Percentiles rank a stretch among this genome's conserved stretches.
These are phyloP conservation scores for Clunio marinus DNA, from an alignment of 2,888 invertebrate genomes.

Conservation along the genomic window DNA sequence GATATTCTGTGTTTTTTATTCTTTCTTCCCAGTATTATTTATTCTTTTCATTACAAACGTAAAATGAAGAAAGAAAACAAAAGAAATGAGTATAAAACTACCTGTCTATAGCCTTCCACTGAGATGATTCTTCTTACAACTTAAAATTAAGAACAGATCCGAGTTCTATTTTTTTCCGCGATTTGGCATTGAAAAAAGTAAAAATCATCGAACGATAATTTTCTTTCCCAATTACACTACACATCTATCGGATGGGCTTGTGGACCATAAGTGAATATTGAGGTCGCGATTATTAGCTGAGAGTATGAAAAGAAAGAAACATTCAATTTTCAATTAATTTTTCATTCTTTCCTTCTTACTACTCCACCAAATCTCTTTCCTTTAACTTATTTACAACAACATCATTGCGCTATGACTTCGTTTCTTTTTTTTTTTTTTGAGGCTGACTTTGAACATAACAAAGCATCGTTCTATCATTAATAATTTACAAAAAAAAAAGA, in stretches of 20 bases:
- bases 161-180: too few species aligned
- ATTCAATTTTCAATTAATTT: constrained; percentile 35
- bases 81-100: constrained; percentile 31
- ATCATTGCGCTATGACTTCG: too few species aligned
- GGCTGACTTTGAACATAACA: not conserved
- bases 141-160: not conserved
- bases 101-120: constrained; percentile 13
- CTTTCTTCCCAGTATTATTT: not conserved
- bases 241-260: not conserved
- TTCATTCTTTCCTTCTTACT: not conserved
- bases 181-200: too few species aligned
- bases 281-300: constrained; percentile 25
- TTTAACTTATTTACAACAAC: not conserved
- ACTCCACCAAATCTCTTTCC: not conserved
- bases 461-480: constrained; percentile 28
- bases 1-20: not conserved
- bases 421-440: not conserved
- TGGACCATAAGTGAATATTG: constrained; percentile 3
- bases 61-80: constrained; percentile 26
- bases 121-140: not conserved
- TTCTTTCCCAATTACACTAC: not conserved
- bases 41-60: not conserved
- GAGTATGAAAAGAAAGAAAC: constrained; percentile 4
- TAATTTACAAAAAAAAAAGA: constrained; percentile 25
- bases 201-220: constrained; percentile 1